Conservation (phyloP, 2,888 invertebrate species). For the Lamellibrachia satsuma region DNA sequence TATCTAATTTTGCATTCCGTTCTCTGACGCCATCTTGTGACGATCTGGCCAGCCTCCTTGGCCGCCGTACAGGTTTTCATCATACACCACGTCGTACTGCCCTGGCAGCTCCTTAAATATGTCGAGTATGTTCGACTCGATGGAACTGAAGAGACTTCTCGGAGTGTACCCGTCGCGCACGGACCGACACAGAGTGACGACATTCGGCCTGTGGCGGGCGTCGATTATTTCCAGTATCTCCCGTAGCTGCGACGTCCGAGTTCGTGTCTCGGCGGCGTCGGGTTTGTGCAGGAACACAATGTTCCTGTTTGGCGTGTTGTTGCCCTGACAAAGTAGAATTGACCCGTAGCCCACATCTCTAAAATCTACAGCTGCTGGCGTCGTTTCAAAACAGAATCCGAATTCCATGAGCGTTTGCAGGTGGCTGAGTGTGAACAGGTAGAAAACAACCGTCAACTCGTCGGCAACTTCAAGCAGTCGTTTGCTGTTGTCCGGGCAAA, state of each 20-base stretch:
- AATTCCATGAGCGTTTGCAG: not conserved
- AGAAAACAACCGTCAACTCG: not conserved
- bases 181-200: slow-evolving; percentile 55
- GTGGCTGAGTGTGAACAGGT: not conserved
- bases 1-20: not conserved
- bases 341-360: not conserved
- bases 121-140: slow-evolving; percentile 48
- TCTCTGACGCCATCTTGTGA: not conserved
- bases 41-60: slow-evolving; percentile 47
- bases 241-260: not conserved
- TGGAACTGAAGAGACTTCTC: slow-evolving; percentile 45
- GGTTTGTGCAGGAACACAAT: not conserved
- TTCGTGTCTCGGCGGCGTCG: not conserved
- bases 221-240: not conserved
- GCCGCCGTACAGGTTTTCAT: slow-evolving; percentile 53
- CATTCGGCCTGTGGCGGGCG: not conserved
- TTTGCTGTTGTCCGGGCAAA: not conserved
- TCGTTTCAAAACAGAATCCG: not conserved
- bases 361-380: not conserved
- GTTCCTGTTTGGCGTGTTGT: not conserved
- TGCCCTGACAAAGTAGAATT: not conserved
- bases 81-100: slow-evolving; percentile 46
- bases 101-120: slow-evolving; percentile 39
- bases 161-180: slow-evolving; percentile 59
- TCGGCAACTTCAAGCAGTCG: not conserved